Conservation (phyloP, 2,113 vertebrate genomes). For the Anthoscopus minutus region DNA sequence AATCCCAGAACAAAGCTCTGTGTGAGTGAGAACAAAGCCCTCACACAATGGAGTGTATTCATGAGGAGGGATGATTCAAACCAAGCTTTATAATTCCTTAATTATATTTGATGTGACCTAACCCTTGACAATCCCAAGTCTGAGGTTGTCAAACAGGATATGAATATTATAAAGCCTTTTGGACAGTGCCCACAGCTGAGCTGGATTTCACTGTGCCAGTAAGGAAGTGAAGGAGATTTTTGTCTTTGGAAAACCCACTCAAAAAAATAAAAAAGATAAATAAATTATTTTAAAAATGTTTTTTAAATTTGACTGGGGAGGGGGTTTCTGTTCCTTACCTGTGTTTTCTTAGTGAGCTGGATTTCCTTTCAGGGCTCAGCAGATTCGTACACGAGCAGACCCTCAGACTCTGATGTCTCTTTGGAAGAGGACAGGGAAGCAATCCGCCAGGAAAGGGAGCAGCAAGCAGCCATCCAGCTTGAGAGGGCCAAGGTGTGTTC, state of each 20-base stretch:
- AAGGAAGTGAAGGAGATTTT: not conserved
- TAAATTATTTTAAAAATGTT: not conserved
- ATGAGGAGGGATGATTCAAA: not conserved
- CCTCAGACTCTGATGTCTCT: constrained; percentile 98
- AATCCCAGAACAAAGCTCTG: not conserved
- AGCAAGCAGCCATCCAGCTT: constrained; percentile 91
- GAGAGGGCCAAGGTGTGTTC: constrained; percentile 90
- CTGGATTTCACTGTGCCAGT: not conserved
- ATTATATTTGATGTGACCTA: not conserved
- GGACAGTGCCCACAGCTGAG: not conserved
- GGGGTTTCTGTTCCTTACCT: not conserved
- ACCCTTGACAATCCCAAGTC: not conserved
- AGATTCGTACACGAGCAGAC: constrained; percentile 98
- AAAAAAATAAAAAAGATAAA: not conserved
- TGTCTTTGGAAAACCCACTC: not conserved
- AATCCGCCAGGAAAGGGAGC: constrained; percentile 90
- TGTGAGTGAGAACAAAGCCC: not conserved
- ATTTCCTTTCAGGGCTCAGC: constrained; percentile 86
- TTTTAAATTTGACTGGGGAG: not conserved
- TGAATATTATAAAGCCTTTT: not conserved
- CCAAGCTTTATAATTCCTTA: not conserved
- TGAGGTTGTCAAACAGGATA: not conserved
- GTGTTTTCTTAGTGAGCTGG: not conserved
- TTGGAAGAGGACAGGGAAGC: constrained; percentile 96
- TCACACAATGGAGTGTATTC: not conserved